Evolutionary conservation across 2,113 vertebrate genomes (phyloP).

Genomic region (Chionomys nivalis): DNA sequence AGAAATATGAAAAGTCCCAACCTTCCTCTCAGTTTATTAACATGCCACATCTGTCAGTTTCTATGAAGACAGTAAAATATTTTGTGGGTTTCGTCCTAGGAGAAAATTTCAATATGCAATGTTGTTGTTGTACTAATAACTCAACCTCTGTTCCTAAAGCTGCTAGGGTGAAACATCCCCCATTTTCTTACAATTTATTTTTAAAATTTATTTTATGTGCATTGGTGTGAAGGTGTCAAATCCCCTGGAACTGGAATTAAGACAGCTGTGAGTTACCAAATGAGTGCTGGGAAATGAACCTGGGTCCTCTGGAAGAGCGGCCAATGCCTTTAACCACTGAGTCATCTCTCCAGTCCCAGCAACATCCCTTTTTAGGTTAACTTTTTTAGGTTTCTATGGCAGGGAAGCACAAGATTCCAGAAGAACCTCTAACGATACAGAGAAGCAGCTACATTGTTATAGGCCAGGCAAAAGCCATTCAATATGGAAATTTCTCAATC

Average conservation of each 20-base stretch:
- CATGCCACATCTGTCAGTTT: not conserved
- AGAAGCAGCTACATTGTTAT: not conserved
- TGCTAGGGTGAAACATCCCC: not conserved
- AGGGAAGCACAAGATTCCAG: not conserved
- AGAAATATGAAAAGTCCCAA: not conserved
- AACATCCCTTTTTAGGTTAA: not conserved
- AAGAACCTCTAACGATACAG: not conserved
- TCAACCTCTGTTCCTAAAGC: not conserved
- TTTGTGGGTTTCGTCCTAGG: conserved; percentile 11
- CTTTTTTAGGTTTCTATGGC: not conserved
- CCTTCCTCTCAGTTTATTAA: not conserved
- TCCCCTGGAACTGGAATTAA: not conserved
- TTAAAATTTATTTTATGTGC: not conserved
- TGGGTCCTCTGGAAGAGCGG: not conserved
- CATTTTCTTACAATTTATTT: not conserved
- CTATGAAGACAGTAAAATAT: conserved; percentile 18
- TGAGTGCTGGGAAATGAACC: not conserved
- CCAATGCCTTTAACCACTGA: not conserved
- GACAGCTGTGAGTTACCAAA: not conserved
- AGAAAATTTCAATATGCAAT: not conserved
- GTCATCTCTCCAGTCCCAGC: not conserved
- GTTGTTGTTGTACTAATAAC: not conserved
- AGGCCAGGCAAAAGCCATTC: not conserved
- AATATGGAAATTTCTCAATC: not conserved
- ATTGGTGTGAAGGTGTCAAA: not conserved